Evolutionary conservation across 2,888 invertebrate species (phyloP).

Genomic region (Euzetes globulus): DNA sequence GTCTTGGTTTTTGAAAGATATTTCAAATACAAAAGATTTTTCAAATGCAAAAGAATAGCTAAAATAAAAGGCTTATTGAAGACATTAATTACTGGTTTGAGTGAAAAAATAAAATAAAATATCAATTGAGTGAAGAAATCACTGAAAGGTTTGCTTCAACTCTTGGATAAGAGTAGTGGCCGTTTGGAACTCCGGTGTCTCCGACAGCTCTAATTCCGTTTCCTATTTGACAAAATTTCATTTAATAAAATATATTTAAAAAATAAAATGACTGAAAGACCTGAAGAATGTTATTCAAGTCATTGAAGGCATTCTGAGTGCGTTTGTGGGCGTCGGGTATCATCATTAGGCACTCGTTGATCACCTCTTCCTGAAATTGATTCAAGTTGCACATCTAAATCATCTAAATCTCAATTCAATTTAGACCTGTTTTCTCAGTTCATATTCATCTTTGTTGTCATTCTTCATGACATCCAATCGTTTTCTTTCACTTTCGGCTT

Average conservation of each 20-base stretch:
- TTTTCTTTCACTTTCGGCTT: slow-evolving; percentile 64
- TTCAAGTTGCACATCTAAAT: neutral
- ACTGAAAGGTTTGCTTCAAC: neutral
- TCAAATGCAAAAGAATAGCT: too few species aligned
- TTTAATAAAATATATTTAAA: slow-evolving; percentile 24
- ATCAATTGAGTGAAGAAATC: neutral
- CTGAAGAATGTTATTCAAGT: slow-evolving; percentile 56
- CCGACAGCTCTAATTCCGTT: slow-evolving; percentile 68
- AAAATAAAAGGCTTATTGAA: too few species aligned
- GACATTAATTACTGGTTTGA: neutral
- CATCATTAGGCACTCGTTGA: slow-evolving; percentile 85
- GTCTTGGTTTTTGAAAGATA: too few species aligned
- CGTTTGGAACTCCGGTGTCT: slow-evolving; percentile 60
- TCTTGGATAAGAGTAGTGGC: slow-evolving; percentile 60
- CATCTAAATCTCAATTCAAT: neutral
- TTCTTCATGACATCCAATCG: slow-evolving; percentile 68
- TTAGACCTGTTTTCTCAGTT: slow-evolving; percentile 47
- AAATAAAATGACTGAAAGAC: slow-evolving; percentile 1
- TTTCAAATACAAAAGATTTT: too few species aligned
- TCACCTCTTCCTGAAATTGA: slow-evolving; percentile 66
- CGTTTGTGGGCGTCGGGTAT: slow-evolving; percentile 79
- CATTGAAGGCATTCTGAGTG: slow-evolving; percentile 63
- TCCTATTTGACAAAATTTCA: slow-evolving; percentile 46
- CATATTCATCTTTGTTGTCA: slow-evolving; percentile 53
- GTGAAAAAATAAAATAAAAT: neutral